These are phyloP conservation scores for Pseudobourletiella spinata DNA, from an alignment of 1,140 invertebrate species.

Conservation along the genomic window DNA sequence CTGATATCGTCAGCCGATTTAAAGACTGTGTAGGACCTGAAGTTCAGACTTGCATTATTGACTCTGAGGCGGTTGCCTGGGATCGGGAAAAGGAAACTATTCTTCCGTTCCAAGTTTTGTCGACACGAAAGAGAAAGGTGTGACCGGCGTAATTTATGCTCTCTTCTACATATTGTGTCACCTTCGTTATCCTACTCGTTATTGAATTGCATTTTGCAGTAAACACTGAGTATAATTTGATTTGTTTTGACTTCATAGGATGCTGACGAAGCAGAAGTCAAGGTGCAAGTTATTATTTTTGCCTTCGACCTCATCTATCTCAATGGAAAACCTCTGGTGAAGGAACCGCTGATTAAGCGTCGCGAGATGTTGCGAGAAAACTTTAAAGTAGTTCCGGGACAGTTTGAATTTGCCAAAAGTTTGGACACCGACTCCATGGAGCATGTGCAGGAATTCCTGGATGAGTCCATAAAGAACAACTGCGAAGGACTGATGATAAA, in stretches of 20 bases:
- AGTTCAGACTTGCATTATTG: slow-evolving; percentile 80
- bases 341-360: slow-evolving; percentile 64
- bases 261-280: slow-evolving; percentile 78
- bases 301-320: slow-evolving; percentile 95
- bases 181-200: background rate
- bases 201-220: background rate
- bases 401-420: slow-evolving; percentile 81
- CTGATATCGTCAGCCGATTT: slow-evolving; percentile 79
- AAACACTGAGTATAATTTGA: slow-evolving; percentile 6
- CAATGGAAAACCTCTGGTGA: slow-evolving; percentile 80
- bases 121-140: slow-evolving; percentile 90
- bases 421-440: slow-evolving; percentile 80
- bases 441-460: slow-evolving; percentile 87
- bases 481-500: slow-evolving; percentile 99
- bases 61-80: slow-evolving; percentile 97
- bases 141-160: slow-evolving; percentile 6
- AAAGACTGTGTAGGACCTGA: slow-evolving; percentile 45
- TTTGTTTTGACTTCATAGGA: slow-evolving; percentile 55
- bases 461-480: slow-evolving; percentile 91
- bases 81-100: slow-evolving; percentile 82
- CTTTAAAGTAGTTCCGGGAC: slow-evolving; percentile 66
- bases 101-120: slow-evolving; percentile 93
- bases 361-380: slow-evolving; percentile 63
- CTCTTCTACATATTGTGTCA: background rate
- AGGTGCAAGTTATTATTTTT: slow-evolving; percentile 95